Evolutionary conservation across 2,797 vertebrate species (phyloP).

Genomic region (Etheostoma nigrum): DNA sequence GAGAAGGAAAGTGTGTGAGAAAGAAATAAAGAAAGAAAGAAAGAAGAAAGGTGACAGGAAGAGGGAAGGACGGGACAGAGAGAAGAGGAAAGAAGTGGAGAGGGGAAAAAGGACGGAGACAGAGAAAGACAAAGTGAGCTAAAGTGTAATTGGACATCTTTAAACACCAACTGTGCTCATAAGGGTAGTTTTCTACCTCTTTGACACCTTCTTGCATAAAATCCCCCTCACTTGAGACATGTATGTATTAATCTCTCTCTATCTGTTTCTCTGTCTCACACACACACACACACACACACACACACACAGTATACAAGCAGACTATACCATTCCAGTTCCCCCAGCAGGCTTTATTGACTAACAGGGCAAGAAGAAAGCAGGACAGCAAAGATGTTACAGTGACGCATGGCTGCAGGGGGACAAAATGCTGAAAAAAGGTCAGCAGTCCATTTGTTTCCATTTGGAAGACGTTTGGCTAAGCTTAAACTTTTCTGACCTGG

Average conservation of each 20-base stretch:
- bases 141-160: slow-evolving; percentile 32
- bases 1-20: background rate
- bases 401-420: slow-evolving; percentile 41
- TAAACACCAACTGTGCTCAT: slow-evolving; percentile 34
- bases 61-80: background rate
- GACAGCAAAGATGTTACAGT: slow-evolving; percentile 21
- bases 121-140: slow-evolving; percentile 14
- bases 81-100: background rate
- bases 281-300: slow-evolving; percentile 18
- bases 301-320: background rate
- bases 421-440: slow-evolving; percentile 45
- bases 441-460: slow-evolving; percentile 65
- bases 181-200: slow-evolving; percentile 23
- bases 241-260: slow-evolving; percentile 18
- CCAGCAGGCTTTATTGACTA: slow-evolving; percentile 45
- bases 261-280: slow-evolving; percentile 15
- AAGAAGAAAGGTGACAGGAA: background rate
- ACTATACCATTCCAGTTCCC: slow-evolving; percentile 11
- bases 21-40: background rate
- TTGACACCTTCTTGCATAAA: slow-evolving; percentile 27
- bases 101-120: background rate
- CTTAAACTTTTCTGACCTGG: slow-evolving; percentile 60
- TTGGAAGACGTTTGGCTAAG: slow-evolving; percentile 57
- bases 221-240: slow-evolving; percentile 22
- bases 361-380: slow-evolving; percentile 5